These are phyloP conservation scores for Odontamblyopus lacepedii DNA, from an alignment of 2,797 vertebrate species.

Conservation along the genomic window DNA sequence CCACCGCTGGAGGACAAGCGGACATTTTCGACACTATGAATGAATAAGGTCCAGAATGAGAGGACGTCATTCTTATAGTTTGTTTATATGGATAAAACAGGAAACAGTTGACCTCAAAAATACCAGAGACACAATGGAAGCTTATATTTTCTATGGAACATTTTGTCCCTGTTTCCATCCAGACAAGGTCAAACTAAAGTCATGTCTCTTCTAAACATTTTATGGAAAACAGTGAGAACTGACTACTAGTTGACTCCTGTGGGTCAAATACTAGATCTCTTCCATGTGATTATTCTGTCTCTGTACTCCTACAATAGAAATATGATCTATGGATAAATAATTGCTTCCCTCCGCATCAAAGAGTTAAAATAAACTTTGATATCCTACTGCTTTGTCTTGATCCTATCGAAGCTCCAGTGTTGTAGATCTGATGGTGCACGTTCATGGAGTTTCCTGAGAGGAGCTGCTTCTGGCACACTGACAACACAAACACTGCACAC, in stretches of 20 bases:
- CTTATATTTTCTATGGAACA: constrained; percentile 29
- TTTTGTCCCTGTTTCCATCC: constrained; percentile 35
- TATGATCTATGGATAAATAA: constrained; percentile 38
- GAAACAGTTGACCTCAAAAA: constrained; percentile 43
- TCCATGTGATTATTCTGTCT: constrained; percentile 5
- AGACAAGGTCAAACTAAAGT: constrained; percentile 47
- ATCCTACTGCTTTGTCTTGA: constrained; percentile 44
- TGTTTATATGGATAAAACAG: constrained; percentile 38
- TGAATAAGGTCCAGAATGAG: constrained; percentile 14
- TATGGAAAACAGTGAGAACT: background rate
- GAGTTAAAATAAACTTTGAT: constrained; percentile 56
- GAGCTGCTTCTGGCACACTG: constrained; percentile 48
- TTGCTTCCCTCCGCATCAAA: constrained; percentile 24
- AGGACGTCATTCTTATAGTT: constrained; percentile 26
- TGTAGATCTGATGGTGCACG: constrained; percentile 56
- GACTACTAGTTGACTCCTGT: background rate
- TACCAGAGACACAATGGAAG: constrained; percentile 56
- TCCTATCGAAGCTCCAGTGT: constrained; percentile 46
- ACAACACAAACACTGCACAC: constrained; percentile 54
- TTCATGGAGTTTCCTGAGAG: constrained; percentile 67
- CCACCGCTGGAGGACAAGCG: no score
- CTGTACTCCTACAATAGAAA: constrained; percentile 28
- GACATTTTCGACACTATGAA: background rate
- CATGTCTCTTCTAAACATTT: constrained; percentile 18
- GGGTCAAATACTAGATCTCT: background rate